Base-by-base conservation (phyloP, 1,140 invertebrate genomes). In the Frieseomelitta varia region DNA sequence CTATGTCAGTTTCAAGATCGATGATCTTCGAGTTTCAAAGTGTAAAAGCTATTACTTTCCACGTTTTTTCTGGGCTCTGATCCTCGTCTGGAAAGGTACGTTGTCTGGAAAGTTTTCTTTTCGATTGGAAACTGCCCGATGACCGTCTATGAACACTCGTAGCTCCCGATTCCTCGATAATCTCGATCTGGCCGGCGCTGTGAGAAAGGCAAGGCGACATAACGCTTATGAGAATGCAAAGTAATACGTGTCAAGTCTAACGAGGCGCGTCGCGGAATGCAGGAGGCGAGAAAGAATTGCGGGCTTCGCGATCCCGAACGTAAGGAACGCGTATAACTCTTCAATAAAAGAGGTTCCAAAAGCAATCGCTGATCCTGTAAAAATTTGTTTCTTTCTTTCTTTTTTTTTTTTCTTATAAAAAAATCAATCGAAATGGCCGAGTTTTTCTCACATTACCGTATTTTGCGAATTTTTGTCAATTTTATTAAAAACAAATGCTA, bases 221-320 rank as follows among this genome's bases (percentile, higher is more conserved):
- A 82, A 61, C 73, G 73, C 80, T 85, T 90, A 90, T 87, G 85
- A 91, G 91, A 93, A 91, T 92, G 87, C 87, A 91, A 92, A 92
- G 92, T 92, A 93, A 93, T 93, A 93, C 92, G 92, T 93, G 93
- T 93, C 92, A 93, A 93, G 92, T 93, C 89, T 88, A 93, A 92
- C 90, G 88, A 91, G 90, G 90, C 93, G 88, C 92, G 92, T 92
- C 89, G 91, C 84, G 90, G 92, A 92, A 92, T 92, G 91, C 86
- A 89, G 87, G 85, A 91, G 89, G 91, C 91, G 88, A 90, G 76
- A 85, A 90, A 90, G 81, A 91, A 88, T 89, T 71, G 85, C 79
- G 80, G 55, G 68, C 51, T 14, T 75, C 61, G 75, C 67, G 30
- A 47, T 39, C 34, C 27, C 30, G 19, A 39, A 17, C 30, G 56